phyloP scores from a whole-genome alignment of 1,140 invertebrate genomes.

The Pantala flavescens region DNA sequence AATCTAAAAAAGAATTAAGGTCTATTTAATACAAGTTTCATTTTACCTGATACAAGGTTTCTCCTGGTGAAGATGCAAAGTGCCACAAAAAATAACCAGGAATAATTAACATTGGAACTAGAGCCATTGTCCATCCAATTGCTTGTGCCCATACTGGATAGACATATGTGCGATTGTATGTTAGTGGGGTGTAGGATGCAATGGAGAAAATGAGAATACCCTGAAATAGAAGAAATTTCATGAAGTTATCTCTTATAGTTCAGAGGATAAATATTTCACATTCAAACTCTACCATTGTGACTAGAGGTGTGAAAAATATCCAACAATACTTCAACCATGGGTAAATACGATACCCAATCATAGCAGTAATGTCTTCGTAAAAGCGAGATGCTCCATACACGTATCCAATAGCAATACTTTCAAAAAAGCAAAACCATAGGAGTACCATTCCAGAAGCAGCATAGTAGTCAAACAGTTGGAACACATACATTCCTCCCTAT shows the following conservation, averaged over 20 bases:
- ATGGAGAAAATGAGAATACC: constrained; percentile 46
- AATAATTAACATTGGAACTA: constrained; percentile 48
- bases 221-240: constrained; percentile 29
- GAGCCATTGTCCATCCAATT: constrained; percentile 42
- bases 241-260: too few species aligned
- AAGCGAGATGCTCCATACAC: constrained; percentile 39
- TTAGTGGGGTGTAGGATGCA: constrained; percentile 40
- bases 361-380: constrained; percentile 37
- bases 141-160: constrained; percentile 46
- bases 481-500: constrained; percentile 85
- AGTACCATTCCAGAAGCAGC: constrained; percentile 55
- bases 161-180: constrained; percentile 39
- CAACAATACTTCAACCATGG: constrained; percentile 39
- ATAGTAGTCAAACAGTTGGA: constrained; percentile 84
- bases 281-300: constrained; percentile 33
- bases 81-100: constrained; percentile 38
- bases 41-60: neutral
- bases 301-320: constrained; percentile 35
- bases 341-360: constrained; percentile 37
- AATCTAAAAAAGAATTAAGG: too few species aligned
- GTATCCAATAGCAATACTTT: constrained; percentile 38
- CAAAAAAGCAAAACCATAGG: constrained; percentile 38
- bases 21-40: too few species aligned
- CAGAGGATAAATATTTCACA: too few species aligned
- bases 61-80: constrained; percentile 21